Evolutionary conservation across 2,797 vertebrate genomes (phyloP).

Genomic region (Sitta carolinensis): DNA sequence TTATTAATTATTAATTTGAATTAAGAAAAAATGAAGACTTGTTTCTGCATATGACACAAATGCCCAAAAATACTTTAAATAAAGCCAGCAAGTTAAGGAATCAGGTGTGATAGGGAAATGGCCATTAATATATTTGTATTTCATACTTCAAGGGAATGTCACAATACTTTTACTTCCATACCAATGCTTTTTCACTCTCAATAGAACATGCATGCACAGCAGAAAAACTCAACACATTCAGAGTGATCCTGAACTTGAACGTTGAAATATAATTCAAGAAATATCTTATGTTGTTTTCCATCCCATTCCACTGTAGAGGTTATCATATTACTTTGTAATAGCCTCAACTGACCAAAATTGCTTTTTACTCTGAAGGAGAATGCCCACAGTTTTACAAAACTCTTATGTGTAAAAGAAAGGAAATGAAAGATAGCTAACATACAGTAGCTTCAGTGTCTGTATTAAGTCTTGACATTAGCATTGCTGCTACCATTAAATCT

Average conservation of each 20-base stretch:
- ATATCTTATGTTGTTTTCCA: not conserved
- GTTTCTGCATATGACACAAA: not conserved
- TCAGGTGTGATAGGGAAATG: not conserved
- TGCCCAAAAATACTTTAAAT: not conserved
- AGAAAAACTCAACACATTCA: not conserved
- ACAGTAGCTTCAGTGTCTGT: not conserved
- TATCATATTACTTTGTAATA: conserved; percentile 33
- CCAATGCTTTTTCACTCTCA: not conserved
- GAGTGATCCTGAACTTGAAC: not conserved
- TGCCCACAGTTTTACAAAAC: not conserved
- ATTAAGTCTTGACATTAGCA: not conserved
- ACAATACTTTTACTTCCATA: not conserved
- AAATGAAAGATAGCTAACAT: not conserved
- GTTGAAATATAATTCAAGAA: not conserved
- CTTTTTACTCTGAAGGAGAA: not conserved
- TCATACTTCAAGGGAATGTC: not conserved
- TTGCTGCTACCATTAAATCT: conserved; percentile 35
- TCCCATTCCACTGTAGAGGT: not conserved
- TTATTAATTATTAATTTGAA: not conserved
- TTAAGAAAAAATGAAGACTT: not conserved
- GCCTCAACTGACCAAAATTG: not conserved
- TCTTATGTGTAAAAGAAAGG: not conserved
- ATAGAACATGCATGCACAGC: not conserved
- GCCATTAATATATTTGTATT: not conserved
- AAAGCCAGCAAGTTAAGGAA: not conserved